These are phyloP conservation scores for Paramormyrops kingsleyae DNA, from an alignment of 2,113 vertebrate species.

Conservation along the genomic window DNA sequence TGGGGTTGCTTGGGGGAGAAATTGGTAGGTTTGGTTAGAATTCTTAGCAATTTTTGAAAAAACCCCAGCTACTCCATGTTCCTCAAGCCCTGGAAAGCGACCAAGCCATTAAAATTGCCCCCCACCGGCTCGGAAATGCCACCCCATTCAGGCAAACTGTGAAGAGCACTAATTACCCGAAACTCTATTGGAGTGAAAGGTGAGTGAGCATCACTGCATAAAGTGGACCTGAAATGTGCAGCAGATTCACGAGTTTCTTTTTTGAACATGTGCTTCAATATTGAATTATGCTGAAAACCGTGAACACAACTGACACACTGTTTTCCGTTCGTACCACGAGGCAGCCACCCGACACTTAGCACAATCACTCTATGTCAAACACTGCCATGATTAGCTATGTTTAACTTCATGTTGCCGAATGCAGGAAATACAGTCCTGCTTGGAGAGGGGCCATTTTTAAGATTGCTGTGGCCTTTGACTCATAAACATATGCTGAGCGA, in stretches of 20 bases:
- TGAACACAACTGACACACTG: neutral
- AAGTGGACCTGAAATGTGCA: neutral
- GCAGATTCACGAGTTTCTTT: neutral
- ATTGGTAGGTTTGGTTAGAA: neutral
- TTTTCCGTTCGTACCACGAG: neutral
- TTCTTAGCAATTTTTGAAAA: neutral
- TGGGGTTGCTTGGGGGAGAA: neutral
- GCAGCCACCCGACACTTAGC: neutral
- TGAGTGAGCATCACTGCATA: neutral
- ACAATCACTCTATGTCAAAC: neutral
- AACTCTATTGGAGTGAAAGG: neutral
- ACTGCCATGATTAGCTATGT: neutral
- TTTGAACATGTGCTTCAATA: neutral
- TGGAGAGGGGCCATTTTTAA: neutral
- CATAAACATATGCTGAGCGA: neutral
- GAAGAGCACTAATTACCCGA: neutral
- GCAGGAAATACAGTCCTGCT: neutral
- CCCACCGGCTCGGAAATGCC: neutral
- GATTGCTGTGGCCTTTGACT: neutral
- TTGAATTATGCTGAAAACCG: neutral
- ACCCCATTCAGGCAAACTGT: neutral
- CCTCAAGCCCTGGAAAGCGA: neutral
- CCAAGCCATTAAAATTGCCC: neutral
- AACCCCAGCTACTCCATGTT: neutral
- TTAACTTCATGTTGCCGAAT: neutral